Evolutionary conservation across 2,113 vertebrate species (phyloP).

Genomic region (Psettodes erumei): DNA sequence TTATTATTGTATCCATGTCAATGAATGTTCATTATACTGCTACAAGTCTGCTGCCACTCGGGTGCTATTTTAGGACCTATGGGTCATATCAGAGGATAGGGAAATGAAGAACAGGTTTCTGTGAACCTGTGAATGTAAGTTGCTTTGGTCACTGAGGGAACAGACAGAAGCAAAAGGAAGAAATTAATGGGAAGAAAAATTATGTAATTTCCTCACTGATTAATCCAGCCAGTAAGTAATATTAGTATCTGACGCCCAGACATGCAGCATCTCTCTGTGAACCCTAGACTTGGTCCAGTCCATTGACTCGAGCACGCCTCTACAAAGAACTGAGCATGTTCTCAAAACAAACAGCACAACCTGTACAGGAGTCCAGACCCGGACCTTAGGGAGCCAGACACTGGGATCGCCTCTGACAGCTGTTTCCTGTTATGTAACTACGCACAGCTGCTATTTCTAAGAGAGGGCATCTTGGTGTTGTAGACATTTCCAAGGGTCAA

Average conservation of each 20-base stretch:
- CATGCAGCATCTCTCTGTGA: conserved; percentile 52
- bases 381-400: conserved; percentile 65
- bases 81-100: not conserved
- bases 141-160: fast-evolving
- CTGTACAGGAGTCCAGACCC: conserved; percentile 75
- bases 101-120: not conserved
- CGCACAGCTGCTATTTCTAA: conserved; percentile 84
- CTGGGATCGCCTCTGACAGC: conserved; percentile 80
- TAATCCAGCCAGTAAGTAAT: conserved; percentile 3
- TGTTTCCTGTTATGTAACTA: conserved; percentile 87
- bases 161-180: not conserved
- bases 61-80: not conserved
- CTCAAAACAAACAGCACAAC: conserved; percentile 77
- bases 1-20: not conserved
- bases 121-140: not conserved
- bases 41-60: not conserved
- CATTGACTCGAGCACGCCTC: conserved; percentile 60
- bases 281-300: conserved; percentile 58
- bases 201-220: not conserved
- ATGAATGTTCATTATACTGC: not conserved
- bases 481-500: conserved; percentile 84
- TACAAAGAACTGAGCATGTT: conserved; percentile 64
- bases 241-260: conserved; percentile 22
- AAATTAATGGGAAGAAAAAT: not conserved
- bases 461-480: conserved; percentile 81